Base-by-base conservation (phyloP, 2,797 vertebrate species). In the Pipistrellus nathusii region DNA sequence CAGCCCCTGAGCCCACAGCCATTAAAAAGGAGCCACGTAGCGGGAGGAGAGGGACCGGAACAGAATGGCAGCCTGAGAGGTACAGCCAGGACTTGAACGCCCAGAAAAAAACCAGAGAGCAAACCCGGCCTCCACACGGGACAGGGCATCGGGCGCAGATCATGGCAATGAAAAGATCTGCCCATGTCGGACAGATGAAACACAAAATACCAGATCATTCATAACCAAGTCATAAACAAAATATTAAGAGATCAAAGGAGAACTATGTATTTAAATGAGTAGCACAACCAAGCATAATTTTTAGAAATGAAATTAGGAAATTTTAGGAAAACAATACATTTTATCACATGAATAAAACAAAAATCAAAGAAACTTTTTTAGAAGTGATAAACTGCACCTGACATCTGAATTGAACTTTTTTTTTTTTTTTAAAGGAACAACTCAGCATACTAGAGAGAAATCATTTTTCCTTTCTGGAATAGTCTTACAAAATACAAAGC, bases 141-240 rank as follows among this genome's bases (percentile, higher is more conserved):
- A n/a, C 59, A 30, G 53, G 48, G 69, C 55, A 68, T 30, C 66
- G 32, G 41, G 11, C 2, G 1, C 1, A 13, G 13, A 71, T 76
- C 59, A 53, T 0, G 68, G 44, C 11, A 85, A 81, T 57, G 68
- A 90, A 83, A 88, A 85, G 35, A 76, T 82, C 17, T 68, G 4
- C 8, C 62, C 30, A 13, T 2, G 14, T 76, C 38, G 14, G n/a
- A 78, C 21, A 25, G 44, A 87, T 8, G 23, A 48, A 90, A 94
- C 32, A 59, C 13, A 69, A 84, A 73, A 69, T 32, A 48, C 8
- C 62, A 73, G 35, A 44, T 27, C 12, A 23, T 41, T 93, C 46
- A 38, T 38, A 55, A 82, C 64, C 80, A 80, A 46, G 83, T 78
- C 14, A 41, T 71, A 93, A 91, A 41, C 46, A 51, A 78, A 77